phyloP scores from a whole-genome alignment of 2,888 invertebrate genomes.

The Diachrysia chrysitis region DNA sequence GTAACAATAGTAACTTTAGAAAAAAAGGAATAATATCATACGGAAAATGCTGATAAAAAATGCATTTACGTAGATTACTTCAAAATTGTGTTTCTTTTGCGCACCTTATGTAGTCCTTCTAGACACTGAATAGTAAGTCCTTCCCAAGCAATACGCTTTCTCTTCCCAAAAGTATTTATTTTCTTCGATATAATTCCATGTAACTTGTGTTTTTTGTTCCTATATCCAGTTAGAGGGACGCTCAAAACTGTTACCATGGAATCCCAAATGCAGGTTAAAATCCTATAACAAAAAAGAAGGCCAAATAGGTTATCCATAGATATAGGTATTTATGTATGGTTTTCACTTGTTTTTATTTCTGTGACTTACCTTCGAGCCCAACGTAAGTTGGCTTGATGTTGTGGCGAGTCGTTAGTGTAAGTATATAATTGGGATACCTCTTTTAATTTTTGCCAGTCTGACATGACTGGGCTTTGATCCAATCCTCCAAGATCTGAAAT shows the following conservation, averaged over 20 bases:
- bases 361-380: conserved; percentile 90
- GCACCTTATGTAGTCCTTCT: conserved; percentile 95
- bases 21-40: background rate
- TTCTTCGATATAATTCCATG: conserved; percentile 90
- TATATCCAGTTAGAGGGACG: conserved; percentile 91
- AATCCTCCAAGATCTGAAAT: conserved; percentile 94
- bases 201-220: conserved; percentile 79
- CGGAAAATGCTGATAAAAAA: too few relatives aligned
- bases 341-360: background rate
- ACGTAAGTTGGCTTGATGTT: conserved; percentile 94
- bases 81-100: background rate
- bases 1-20: conserved; percentile 44
- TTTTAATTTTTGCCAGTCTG: conserved; percentile 96
- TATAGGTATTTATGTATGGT: background rate
- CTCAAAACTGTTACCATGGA: conserved; percentile 96
- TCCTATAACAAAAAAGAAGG: conserved; percentile 78
- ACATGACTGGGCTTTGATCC: conserved; percentile 94
- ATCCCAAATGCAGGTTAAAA: conserved; percentile 97
- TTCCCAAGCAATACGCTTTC: conserved; percentile 89
- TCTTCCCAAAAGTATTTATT: conserved; percentile 83
- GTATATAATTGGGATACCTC: conserved; percentile 92
- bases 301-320: background rate
- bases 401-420: conserved; percentile 91
- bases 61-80: too few relatives aligned
- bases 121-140: conserved; percentile 95